Base-by-base conservation (phyloP, 2,113 vertebrate genomes). In the Sprattus sprattus region DNA sequence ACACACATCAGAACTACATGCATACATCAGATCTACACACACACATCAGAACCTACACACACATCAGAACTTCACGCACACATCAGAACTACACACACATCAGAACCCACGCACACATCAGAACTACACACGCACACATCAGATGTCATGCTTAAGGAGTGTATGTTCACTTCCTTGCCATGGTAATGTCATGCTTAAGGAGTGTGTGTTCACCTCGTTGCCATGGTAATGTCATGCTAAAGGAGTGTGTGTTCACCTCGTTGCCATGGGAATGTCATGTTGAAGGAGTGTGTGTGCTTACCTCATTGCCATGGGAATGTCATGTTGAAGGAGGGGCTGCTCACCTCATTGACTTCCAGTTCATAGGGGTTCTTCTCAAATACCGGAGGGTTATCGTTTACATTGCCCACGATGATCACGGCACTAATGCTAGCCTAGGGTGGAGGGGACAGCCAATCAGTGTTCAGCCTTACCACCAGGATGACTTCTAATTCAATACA, bases 311-410 rank as follows among this genome's bases (percentile, higher is more conserved):
- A 9, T 49, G 2, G 8, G 47, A 49, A 9, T 11, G 47, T 49
- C 47, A 1, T 64, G 8, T 6, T 15, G 45, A 82, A 54, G 4
- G 25, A 28, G 39, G 10, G 47, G 2, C 28, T 8, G 64, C 89
- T 91, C 90, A 95, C 95, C 94, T 96, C 95, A 32, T n/a, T 0
- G 3, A 95, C 46, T 1, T 0, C 0, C 0, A 86, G 0, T 0
- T 0, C 0, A 81, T 92, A 93, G 0, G 0, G 0, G 3, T 6
- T 67, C 2, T 82, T 0, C 0, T 0, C 20, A 88, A 96, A 96
- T 2, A 8, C 0, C 0, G 95, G 94, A 22, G 1, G 0, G n/a
- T 94, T 92, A 45, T 96, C 95, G 13, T 96, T 95, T 25, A 89
- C 0, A 64, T 95, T 88, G 7, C 3, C 0, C 13, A 93, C 25